These are phyloP conservation scores for Percopsis transmontana DNA, from an alignment of 2,113 vertebrate genomes.

Conservation along the genomic window DNA sequence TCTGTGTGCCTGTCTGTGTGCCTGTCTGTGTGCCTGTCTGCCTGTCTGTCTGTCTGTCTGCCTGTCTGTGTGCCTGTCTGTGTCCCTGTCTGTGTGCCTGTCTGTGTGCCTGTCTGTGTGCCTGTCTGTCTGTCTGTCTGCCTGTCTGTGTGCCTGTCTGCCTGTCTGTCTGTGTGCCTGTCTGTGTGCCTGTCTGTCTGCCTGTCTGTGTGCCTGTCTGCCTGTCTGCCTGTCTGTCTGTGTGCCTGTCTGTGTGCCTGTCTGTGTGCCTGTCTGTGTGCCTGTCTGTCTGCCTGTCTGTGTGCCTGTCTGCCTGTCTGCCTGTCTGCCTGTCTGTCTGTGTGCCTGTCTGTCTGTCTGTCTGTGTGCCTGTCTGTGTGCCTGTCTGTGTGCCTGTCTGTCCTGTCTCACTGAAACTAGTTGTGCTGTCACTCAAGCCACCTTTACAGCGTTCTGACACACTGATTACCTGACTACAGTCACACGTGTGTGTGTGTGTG, in stretches of 20 bases:
- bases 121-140: background rate
- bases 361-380: background rate
- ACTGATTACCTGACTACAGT: conserved; percentile 2
- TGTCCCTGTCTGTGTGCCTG: background rate
- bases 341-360: too few relatives aligned
- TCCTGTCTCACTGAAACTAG: background rate
- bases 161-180: too few relatives aligned
- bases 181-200: too few relatives aligned
- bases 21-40: background rate
- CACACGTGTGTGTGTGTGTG: too few relatives aligned
- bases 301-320: too few relatives aligned
- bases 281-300: background rate
- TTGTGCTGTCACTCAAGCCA: background rate
- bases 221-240: too few relatives aligned
- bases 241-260: background rate
- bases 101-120: background rate
- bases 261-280: background rate
- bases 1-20: conserved; percentile 6
- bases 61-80: background rate
- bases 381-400: background rate
- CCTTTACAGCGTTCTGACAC: conserved; percentile 6
- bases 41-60: background rate
- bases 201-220: too few relatives aligned
- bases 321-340: too few relatives aligned
- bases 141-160: background rate